Evolutionary conservation across 2,888 invertebrate genomes (phyloP).

Genomic region (Notodonta ziczac): DNA sequence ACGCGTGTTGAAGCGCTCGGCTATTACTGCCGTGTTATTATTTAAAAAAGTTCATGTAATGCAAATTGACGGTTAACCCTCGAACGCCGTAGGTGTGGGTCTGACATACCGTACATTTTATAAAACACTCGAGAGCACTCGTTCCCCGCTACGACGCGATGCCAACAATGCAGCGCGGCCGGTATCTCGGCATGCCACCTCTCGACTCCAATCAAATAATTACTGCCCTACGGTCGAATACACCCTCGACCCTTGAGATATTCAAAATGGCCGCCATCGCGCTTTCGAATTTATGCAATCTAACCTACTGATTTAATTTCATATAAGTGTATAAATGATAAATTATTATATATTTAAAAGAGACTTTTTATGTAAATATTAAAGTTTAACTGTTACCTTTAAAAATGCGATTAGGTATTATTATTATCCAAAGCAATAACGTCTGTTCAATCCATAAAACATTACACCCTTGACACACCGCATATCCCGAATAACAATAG

Average conservation of each 20-base stretch:
- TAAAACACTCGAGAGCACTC: conserved; percentile 64
- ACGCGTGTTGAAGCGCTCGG: too few species aligned
- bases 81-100: conserved; percentile 73
- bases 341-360: neutral
- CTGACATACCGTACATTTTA: conserved; percentile 65
- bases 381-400: conserved; percentile 3
- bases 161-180: conserved; percentile 65
- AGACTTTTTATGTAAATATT: conserved; percentile 13
- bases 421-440: conserved; percentile 57
- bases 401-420: conserved; percentile 36
- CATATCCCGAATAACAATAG: conserved; percentile 82
- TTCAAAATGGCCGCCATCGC: conserved; percentile 78
- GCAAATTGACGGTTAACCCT: conserved; percentile 70
- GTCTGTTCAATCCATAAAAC: conserved; percentile 65
- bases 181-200: conserved; percentile 80
- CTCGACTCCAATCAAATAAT: conserved; percentile 84
- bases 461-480: conserved; percentile 84
- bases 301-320: conserved; percentile 45
- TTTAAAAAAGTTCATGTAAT: conserved; percentile 16
- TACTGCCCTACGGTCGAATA: conserved; percentile 81
- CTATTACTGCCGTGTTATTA: neutral
- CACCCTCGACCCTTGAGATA: conserved; percentile 72
- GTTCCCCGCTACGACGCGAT: conserved; percentile 56
- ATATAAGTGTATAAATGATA: too few species aligned
- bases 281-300: conserved; percentile 63